Conservation (phyloP, 2,113 vertebrate species). For the Cettia cetti region DNA sequence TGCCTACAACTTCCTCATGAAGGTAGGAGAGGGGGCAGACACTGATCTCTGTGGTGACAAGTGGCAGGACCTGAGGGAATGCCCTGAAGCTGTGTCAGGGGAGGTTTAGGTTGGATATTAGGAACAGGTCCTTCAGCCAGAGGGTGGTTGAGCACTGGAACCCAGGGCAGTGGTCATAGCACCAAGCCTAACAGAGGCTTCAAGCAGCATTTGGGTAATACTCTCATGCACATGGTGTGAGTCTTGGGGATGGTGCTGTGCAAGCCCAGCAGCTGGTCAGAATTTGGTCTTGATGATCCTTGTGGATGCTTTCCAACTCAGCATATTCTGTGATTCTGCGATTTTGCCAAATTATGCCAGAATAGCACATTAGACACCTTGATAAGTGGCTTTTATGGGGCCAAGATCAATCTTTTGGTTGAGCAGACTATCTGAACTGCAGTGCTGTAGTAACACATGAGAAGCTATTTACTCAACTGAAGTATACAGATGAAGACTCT, state of each 20-base stretch:
- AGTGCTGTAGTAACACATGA: not conserved
- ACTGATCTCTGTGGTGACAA: not conserved
- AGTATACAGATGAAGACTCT: not conserved
- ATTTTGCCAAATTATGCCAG: not conserved
- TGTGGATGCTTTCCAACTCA: not conserved
- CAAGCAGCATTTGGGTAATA: not conserved
- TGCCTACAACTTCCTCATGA: not conserved
- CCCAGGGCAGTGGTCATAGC: not conserved
- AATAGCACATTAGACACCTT: not conserved
- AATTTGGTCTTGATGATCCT: not conserved
- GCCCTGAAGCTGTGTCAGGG: not conserved
- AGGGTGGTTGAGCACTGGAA: not conserved
- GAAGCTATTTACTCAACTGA: not conserved
- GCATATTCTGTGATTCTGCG: not conserved
- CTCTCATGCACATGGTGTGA: not conserved
- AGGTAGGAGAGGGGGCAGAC: not conserved
- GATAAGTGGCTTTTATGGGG: not conserved
- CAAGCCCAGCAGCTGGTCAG: not conserved
- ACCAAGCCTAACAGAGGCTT: not conserved
- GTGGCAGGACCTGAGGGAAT: not conserved
- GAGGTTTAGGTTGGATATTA: not conserved
- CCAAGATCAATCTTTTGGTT: not conserved
- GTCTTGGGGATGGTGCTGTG: not conserved
- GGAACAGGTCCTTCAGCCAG: not conserved
- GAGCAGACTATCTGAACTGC: not conserved